A percentile compares a stretch with the other conserved stretches of the same genome.
These are phyloP conservation scores for Orchesellides sinensis DNA, from an alignment of 2,888 invertebrate genomes.

Conservation along the genomic window DNA sequence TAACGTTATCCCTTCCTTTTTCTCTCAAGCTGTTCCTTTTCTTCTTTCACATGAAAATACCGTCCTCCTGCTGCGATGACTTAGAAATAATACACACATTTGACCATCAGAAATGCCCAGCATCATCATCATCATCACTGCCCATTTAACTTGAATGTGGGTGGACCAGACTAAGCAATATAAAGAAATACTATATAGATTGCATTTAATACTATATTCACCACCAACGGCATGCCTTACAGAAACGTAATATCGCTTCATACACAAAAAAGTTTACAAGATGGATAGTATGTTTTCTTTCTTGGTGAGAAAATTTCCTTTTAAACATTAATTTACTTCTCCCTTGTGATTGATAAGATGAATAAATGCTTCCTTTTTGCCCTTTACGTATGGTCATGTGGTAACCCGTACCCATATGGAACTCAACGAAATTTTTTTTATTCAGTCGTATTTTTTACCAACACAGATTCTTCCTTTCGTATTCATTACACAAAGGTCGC, in stretches of 20 bases:
- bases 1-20: too few relatives aligned
- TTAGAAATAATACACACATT: not conserved
- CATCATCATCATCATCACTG: too few relatives aligned
- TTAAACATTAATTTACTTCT: constrained; percentile 25
- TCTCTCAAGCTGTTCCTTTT: not conserved
- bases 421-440: not conserved
- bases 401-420: not conserved
- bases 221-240: too few relatives aligned
- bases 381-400: not conserved
- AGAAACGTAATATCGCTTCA: too few relatives aligned
- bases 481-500: not conserved
- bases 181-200: too few relatives aligned
- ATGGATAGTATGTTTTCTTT: not conserved
- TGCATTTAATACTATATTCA: too few relatives aligned
- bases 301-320: too few relatives aligned
- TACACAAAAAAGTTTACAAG: not conserved
- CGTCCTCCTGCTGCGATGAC: not conserved
- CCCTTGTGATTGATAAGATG: constrained; percentile 37
- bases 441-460: not conserved
- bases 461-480: not conserved
- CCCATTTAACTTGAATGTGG: too few relatives aligned
- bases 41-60: not conserved
- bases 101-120: too few relatives aligned
- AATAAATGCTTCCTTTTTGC: not conserved
- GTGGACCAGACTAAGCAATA: too few relatives aligned